Evolutionary conservation across 2,113 vertebrate genomes (phyloP), one percentile per base, ranked within the genome.

Genomic region (Dinomys branickii): DNA sequence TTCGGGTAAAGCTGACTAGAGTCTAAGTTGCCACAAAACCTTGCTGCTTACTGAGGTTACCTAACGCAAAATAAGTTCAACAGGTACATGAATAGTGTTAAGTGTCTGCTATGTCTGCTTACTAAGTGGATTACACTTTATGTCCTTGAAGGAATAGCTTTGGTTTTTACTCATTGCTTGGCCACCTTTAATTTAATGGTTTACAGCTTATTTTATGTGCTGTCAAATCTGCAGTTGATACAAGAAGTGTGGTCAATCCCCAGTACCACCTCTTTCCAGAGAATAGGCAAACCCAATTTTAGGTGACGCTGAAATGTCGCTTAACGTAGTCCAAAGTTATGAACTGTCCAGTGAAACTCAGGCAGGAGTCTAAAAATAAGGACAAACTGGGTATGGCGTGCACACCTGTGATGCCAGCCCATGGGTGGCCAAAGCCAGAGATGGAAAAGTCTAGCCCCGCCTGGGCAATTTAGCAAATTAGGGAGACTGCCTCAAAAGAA

Each of bases 51-150:
- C 58, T 26, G 6, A 67, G 52, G n/a, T 90, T 95, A 88, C 44
- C 77, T 82, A 85, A 86, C 81, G 17, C 77, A 95, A 88, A 96
- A 65, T 17, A 63, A 86, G 38, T 67, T 41, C 80, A 33, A 84
- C 26, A 75, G 22, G 7, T 61, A 87, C 14, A 56, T 69, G 7
- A 88, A 75, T 19, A 56, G 61, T 59, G 7, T 63, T 63, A 81
- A 91, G 78, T 93, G 28, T 85, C 94, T 93, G 54, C 63, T 24
- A 16, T 77, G 38, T 44, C 50, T 65, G 26, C 41, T 90, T 80
- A 75, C 69, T 83, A 38, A 88, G 52, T 75, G n/a, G 91, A 83
- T 93, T 73, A 90, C 92, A 17, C 14, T 88, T 84, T 54, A 82
- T 35, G 28, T 95, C 16, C 22, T 94, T 77, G 59, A 78, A 82